Conservation (phyloP, 2,888 invertebrate genomes). For the Dendrolimus houi region DNA sequence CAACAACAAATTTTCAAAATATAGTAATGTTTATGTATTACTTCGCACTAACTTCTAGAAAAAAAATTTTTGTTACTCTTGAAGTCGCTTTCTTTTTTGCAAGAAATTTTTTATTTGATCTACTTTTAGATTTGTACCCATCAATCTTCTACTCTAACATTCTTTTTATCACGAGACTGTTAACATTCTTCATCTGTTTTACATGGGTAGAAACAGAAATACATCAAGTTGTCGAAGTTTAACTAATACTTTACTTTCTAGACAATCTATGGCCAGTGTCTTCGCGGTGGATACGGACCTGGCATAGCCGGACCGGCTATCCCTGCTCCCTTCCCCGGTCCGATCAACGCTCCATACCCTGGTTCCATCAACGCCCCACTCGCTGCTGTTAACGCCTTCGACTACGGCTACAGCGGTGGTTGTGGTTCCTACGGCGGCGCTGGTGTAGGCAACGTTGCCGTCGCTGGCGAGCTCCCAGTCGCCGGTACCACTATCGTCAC, state of each 20-base stretch:
- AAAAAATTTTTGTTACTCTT: no score
- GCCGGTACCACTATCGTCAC: slow-evolving; percentile 20
- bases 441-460: slow-evolving; percentile 23
- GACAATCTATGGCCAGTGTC: neutral
- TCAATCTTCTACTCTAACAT: no score
- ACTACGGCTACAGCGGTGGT: slow-evolving; percentile 5
- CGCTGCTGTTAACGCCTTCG: neutral
- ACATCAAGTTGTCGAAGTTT: no score
- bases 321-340: neutral
- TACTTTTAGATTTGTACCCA: no score
- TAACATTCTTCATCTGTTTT: no score
- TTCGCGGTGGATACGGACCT: neutral
- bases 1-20: no score
- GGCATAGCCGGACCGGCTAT: neutral
- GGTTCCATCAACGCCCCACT: neutral
- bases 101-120: no score
- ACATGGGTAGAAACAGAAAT: no score
- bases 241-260: neutral
- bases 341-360: neutral
- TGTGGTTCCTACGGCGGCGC: slow-evolving; percentile 18
- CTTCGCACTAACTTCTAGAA: no score
- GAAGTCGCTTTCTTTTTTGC: no score
- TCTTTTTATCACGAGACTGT: no score
- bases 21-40: no score
- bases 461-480: slow-evolving; percentile 28